Base-by-base conservation (phyloP, 2,888 invertebrate species). In the Epsilonema sp. region DNA sequence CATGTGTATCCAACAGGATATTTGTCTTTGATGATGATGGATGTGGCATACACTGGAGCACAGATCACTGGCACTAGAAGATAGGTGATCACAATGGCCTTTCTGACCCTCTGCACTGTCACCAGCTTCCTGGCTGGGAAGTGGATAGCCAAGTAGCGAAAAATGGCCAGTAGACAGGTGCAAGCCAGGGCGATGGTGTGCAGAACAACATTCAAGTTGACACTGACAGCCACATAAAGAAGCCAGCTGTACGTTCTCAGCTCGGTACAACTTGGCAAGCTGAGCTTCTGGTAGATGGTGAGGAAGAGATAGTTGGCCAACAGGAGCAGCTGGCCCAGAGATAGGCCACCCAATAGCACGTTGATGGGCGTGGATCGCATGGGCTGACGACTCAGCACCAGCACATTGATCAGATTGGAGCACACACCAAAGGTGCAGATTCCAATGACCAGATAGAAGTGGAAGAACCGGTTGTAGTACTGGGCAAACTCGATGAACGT, bases 261-360 rank as follows among this genome's bases (percentile, higher is more conserved):
- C 20, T 4, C 24, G 16, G 37, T 20, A 3, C 5, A 3, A 20
- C 37, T 19, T 16, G 3, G 5, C n/a, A 19, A n/a, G n/a, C n/a
- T n/a, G n/a, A 43, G 21, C 4, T 11, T 5, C 22, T 13, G 3
- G 36, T 37, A 46, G 19, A 26, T 3, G 20, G 46, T 40, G 23
- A 11, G 26, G 46, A 2, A 22, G 13, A 44, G 2, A 26, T 23
- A 48, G 40, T 45, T 48, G 36, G 25, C 26, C 24, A 45, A 3
- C 20, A 48, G 36, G 21, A 48, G 19, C 23, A 48, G 40, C 26
- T 48, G 48, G 2, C 45, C 48, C 23, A 39, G 20, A 2, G 39
- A 39, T 5, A 48, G 44, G 4, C 48, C 48, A 24, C 16, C 3
- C n/a, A 47, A 42, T 16, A 45, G 24, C 3, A 42, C 19, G 26